Percentiles rank a stretch among this genome's conserved stretches.
Conservation (phyloP, 30 jellyfish, hydroid and myxozoan genomes). For the Nemopilema nomurai region DNA sequence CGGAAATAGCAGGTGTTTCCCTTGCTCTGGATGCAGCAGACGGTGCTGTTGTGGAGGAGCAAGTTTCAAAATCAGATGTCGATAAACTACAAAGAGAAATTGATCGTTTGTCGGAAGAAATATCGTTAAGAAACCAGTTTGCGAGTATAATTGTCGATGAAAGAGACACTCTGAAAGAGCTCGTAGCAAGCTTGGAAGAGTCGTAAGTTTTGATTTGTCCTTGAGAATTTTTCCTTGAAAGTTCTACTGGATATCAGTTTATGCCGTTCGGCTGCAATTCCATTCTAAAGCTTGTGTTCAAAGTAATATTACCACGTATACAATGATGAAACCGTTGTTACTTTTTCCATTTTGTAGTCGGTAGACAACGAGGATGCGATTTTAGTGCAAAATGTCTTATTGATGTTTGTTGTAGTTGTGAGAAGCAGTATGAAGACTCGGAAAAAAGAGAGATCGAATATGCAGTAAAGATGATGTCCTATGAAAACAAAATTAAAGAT, state of each 20-base stretch:
- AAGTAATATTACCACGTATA: no score
- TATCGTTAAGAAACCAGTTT: constrained; percentile 45
- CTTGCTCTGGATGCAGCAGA: not conserved
- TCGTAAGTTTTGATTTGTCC: constrained; percentile 72
- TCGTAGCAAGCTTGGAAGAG: constrained; percentile 41
- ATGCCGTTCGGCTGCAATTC: no score
- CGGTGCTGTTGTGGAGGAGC: not conserved
- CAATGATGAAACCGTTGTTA: no score
- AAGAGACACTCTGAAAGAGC: constrained; percentile 47
- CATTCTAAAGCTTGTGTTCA: no score
- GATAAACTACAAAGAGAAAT: constrained; percentile 16
- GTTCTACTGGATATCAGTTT: no score
- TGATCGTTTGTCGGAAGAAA: constrained; percentile 32
- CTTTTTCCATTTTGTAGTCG: not conserved
- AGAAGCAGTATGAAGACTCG: constrained; percentile 20
- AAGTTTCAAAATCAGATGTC: not conserved
- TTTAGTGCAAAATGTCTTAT: no score
- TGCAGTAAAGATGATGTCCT: constrained; percentile 57
- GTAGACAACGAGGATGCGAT: not conserved
- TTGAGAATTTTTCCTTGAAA: no score
- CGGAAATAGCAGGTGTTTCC: not conserved
- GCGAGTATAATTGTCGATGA: constrained; percentile 60
- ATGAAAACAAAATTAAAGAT: constrained; percentile 54
- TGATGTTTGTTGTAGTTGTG: constrained; percentile 55
- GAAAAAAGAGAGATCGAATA: constrained; percentile 54